A percentile compares a stretch with the other conserved stretches of the same genome.
These are phyloP conservation scores for Bombus difficillimus DNA, from an alignment of 1,140 invertebrate genomes.

Conservation along the genomic window DNA sequence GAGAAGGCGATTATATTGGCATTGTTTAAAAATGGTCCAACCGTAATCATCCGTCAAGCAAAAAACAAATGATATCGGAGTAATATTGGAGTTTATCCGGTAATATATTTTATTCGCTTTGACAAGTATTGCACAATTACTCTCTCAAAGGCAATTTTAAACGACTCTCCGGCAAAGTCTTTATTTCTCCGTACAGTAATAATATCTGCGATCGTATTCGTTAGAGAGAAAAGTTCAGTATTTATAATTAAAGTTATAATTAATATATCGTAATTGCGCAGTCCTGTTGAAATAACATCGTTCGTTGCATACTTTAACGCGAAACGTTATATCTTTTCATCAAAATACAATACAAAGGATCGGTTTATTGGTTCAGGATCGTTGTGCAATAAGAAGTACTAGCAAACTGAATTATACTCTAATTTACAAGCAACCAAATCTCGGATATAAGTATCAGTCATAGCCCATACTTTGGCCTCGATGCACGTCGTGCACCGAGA, in stretches of 20 bases:
- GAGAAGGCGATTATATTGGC: neutral
- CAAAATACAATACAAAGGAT: neutral
- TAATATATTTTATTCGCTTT: neutral
- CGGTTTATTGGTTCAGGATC: neutral
- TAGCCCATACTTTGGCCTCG: slow-evolving; percentile 10
- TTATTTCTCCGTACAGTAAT: neutral
- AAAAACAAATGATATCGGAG: neutral
- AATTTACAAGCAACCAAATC: neutral
- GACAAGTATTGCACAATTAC: neutral
- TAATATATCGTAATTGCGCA: neutral
- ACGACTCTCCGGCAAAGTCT: neutral
- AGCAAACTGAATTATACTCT: neutral
- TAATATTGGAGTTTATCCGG: neutral
- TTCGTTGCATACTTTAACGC: neutral
- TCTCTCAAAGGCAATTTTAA: neutral
- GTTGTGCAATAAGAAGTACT: neutral
- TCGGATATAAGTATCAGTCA: neutral
- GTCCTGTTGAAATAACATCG: neutral
- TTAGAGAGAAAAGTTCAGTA: neutral
- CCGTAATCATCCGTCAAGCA: neutral
- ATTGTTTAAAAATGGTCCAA: neutral
- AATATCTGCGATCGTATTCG: neutral
- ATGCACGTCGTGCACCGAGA: slow-evolving; percentile 40
- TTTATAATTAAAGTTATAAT: neutral
- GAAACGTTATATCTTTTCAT: neutral